Evolutionary conservation across 2,113 vertebrate genomes (phyloP).

Genomic region (Actenoides hombroni): DNA sequence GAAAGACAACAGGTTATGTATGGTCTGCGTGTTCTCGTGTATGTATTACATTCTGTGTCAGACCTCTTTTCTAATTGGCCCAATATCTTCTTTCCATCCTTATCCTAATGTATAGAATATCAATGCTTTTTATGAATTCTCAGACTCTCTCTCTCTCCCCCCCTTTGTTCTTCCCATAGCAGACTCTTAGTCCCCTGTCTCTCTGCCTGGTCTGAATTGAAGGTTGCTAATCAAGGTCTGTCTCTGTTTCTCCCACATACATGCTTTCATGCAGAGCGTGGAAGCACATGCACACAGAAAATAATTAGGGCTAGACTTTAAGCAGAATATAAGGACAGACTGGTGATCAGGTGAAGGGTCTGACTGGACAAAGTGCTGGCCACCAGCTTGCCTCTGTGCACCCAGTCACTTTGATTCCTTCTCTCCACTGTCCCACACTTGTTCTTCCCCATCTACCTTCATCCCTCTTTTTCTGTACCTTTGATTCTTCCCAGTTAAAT

Average conservation of each 20-base stretch:
- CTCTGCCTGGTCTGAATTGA: background rate
- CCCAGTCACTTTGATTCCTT: background rate
- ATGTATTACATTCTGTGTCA: background rate
- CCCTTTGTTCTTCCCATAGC: background rate
- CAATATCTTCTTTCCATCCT: background rate
- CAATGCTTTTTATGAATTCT: background rate
- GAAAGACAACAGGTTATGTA: background rate
- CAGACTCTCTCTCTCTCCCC: no score
- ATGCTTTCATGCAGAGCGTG: background rate
- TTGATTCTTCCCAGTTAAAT: background rate
- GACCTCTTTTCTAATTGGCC: background rate
- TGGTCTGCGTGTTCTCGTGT: background rate
- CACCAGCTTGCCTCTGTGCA: background rate
- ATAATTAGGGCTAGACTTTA: background rate
- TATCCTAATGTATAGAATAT: background rate
- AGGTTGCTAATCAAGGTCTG: background rate
- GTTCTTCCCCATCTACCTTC: background rate
- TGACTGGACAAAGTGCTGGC: background rate
- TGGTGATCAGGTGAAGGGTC: background rate
- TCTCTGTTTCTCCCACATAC: background rate
- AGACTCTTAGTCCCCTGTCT: no score
- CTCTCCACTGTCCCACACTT: background rate
- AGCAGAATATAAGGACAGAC: background rate
- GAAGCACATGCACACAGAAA: background rate
- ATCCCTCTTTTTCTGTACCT: background rate